Evolutionary conservation across 2,797 vertebrate species (phyloP).

Genomic region (Falco cherrug): DNA sequence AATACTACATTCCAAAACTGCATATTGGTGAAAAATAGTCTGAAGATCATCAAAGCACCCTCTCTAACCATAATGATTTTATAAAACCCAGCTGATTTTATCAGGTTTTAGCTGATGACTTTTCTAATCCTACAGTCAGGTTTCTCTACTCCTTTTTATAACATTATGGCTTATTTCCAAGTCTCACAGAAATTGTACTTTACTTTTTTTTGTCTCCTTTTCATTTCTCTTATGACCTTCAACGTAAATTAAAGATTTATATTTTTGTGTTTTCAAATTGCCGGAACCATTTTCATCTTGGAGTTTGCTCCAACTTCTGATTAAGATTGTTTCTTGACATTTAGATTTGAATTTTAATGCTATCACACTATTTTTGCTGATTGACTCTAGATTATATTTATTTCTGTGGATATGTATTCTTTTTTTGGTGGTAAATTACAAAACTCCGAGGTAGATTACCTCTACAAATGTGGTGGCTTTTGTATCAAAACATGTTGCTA

Average conservation of each 20-base stretch:
- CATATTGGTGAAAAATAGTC: not conserved
- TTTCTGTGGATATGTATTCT: not conserved
- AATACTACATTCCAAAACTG: not conserved
- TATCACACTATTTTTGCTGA: not conserved
- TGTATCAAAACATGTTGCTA: not conserved
- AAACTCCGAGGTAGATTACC: not conserved
- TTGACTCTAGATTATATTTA: not conserved
- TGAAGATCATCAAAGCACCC: not conserved
- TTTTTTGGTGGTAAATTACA: not conserved
- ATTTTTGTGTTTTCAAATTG: conserved; percentile 8
- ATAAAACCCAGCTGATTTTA: not conserved
- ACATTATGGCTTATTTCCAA: not conserved
- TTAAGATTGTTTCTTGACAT: conserved; percentile 3
- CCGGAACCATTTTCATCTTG: not conserved
- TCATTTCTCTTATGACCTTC: not conserved
- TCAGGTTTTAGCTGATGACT: not conserved
- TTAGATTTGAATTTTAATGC: conserved; percentile 18
- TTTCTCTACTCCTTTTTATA: not conserved
- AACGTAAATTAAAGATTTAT: not conserved
- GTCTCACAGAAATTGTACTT: not conserved
- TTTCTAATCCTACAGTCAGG: not conserved
- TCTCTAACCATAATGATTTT: not conserved
- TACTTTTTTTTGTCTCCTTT: not conserved
- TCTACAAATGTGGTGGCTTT: not conserved
- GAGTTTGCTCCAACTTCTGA: not conserved